These are phyloP conservation scores for Hyalella azteca DNA, from an alignment of 2,888 invertebrate species.

Conservation along the genomic window DNA sequence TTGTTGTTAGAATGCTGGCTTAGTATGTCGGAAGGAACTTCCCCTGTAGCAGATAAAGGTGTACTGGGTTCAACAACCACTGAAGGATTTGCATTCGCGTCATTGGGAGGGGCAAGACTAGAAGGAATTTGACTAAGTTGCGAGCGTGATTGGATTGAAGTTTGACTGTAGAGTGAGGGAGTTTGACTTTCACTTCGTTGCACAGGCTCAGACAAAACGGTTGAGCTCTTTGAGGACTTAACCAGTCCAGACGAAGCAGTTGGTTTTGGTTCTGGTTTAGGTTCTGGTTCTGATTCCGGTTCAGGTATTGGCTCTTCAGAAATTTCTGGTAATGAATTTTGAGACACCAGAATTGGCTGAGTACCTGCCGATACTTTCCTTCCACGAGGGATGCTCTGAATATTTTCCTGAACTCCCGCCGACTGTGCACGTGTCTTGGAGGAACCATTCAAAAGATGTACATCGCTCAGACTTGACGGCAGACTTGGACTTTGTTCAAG, in stretches of 20 bases:
- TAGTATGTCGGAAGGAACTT: no score
- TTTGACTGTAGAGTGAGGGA: not conserved
- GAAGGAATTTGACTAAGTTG: not conserved
- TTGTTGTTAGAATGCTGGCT: not conserved
- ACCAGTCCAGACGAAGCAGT: not conserved
- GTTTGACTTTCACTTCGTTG: not conserved
- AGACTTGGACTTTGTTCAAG: no score
- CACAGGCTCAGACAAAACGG: no score
- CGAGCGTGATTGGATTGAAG: not conserved
- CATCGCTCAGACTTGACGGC: no score
- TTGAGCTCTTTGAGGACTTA: no score
- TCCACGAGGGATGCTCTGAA: not conserved
- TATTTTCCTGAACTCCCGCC: not conserved
- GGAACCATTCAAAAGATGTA: no score
- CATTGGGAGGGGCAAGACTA: no score
- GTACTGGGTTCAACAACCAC: not conserved
- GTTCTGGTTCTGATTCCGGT: conserved; percentile 7
- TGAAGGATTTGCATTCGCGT: not conserved
- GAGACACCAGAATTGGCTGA: not conserved
- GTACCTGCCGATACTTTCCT: not conserved
- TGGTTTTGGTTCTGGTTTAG: not conserved
- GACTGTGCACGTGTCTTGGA: no score
- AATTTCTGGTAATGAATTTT: not conserved
- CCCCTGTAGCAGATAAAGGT: not conserved
- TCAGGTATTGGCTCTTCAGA: not conserved